phyloP scores from a whole-genome alignment of 1,140 invertebrate genomes.

The Zaprionus ghesquierei region DNA sequence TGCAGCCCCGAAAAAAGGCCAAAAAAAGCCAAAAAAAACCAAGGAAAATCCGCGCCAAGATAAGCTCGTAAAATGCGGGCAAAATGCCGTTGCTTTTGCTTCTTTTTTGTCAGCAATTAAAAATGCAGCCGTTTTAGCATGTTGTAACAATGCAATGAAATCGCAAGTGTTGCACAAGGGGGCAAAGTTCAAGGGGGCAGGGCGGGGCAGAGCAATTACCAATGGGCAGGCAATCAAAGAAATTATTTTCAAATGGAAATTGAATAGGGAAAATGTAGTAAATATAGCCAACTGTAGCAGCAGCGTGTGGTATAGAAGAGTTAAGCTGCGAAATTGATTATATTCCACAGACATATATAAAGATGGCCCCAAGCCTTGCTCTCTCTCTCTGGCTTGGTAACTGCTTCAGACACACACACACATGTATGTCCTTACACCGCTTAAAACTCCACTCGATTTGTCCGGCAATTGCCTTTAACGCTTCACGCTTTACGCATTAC shows the following conservation, averaged over 20 bases:
- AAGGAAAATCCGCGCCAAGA: slow-evolving; percentile 8
- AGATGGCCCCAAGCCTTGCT: too few species aligned
- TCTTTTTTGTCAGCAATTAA: slow-evolving; percentile 25
- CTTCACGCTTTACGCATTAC: slow-evolving; percentile 9
- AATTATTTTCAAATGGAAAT: neutral
- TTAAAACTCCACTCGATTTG: neutral
- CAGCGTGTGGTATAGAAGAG: too few species aligned
- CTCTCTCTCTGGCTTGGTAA: too few species aligned
- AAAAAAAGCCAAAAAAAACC: neutral
- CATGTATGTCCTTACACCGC: too few species aligned
- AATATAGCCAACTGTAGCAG: neutral
- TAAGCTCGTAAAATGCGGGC: slow-evolving; percentile 7
- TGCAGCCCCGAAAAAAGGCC: slow-evolving; percentile 11
- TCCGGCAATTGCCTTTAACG: neutral
- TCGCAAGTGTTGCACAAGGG: neutral
- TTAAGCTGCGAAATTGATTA: too few species aligned
- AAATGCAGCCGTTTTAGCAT: slow-evolving; percentile 30
- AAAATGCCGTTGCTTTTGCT: neutral
- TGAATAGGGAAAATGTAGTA: neutral
- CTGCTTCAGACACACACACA: too few species aligned
- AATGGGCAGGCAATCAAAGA: neutral
- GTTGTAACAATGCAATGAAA: slow-evolving; percentile 6
- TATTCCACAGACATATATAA: too few species aligned
- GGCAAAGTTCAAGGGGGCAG: fast-evolving
- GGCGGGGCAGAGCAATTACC: neutral